These are phyloP conservation scores for Belonocnema kinseyi DNA, from an alignment of 1,140 invertebrate genomes.

Conservation along the genomic window DNA sequence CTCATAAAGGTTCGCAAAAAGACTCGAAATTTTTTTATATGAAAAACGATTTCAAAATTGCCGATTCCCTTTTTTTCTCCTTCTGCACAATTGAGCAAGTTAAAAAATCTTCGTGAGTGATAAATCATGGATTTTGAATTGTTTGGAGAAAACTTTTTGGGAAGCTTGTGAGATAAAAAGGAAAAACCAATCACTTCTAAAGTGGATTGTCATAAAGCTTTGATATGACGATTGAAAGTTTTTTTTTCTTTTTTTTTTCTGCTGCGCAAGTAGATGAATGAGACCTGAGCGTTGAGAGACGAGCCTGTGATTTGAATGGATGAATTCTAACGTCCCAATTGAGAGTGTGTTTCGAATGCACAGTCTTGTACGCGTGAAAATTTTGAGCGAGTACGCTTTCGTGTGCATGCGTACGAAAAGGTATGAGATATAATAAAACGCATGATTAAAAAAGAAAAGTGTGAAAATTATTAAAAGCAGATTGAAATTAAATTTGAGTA, in stretches of 20 bases:
- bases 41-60: not conserved
- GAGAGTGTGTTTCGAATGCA: not conserved
- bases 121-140: not conserved
- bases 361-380: not conserved
- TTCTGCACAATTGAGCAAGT: not conserved
- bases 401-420: slow-evolving; percentile 23
- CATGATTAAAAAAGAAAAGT: slow-evolving; percentile 13
- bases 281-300: slow-evolving; percentile 30
- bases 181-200: not conserved
- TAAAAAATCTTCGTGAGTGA: too few relatives aligned
- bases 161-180: not conserved
- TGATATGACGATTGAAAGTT: slow-evolving; percentile 25
- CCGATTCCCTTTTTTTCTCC: not conserved
- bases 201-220: slow-evolving; percentile 18
- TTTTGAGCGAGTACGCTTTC: slow-evolving; percentile 13
- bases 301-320: slow-evolving; percentile 22
- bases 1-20: not conserved
- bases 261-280: slow-evolving; percentile 30
- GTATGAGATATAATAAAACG: not conserved
- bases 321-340: slow-evolving; percentile 25
- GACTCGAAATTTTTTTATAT: not conserved
- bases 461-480: not conserved
- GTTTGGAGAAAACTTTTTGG: not conserved
- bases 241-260: slow-evolving; percentile 29
- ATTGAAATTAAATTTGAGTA: not conserved